Percentiles rank a stretch among this genome's conserved stretches.
Evolutionary conservation across 53 echinoderm and acorn worm genomes (phyloP).

Genomic region (Arbacia lixula): DNA sequence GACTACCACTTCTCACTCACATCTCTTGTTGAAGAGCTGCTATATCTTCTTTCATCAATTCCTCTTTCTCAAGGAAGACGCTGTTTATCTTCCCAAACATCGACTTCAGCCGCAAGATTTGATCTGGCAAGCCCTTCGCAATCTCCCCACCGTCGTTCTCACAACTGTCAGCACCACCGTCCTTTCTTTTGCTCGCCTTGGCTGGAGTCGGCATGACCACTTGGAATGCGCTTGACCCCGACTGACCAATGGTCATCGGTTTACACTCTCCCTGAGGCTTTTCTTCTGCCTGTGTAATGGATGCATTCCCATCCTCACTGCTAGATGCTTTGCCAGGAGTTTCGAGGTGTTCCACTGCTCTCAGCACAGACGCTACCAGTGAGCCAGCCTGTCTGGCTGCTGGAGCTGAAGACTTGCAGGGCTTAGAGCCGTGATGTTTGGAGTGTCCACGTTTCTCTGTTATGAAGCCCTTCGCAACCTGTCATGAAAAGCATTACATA

Average conservation of each 20-base stretch:
- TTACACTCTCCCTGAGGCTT: background rate
- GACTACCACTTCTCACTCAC: too few species aligned
- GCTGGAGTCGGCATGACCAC: constrained; percentile 49
- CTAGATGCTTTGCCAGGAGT: constrained; percentile 1
- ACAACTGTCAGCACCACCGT: too few species aligned
- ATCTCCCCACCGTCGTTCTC: constrained; percentile 2
- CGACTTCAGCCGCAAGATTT: constrained; percentile 56
- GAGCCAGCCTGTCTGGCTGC: constrained; percentile 36
- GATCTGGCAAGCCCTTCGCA: constrained; percentile 42
- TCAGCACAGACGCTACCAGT: constrained; percentile 68
- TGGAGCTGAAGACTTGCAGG: background rate
- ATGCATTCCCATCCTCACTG: background rate
- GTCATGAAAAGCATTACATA: too few species aligned
- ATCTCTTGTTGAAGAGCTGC: constrained; percentile 62
- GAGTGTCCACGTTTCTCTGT: too few species aligned
- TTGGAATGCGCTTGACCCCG: constrained; percentile 74
- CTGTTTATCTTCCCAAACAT: constrained; percentile 50
- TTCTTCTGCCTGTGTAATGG: background rate
- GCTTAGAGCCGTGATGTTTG: constrained; percentile 1
- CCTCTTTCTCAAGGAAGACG: constrained; percentile 47
- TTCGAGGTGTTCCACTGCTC: constrained; percentile 56
- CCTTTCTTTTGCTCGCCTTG: background rate
- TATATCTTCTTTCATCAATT: constrained; percentile 41
- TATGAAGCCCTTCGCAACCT: too few species aligned
- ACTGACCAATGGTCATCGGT: constrained; percentile 62